Evolutionary conservation across 2,113 vertebrate genomes (phyloP), one percentile per base, ranked within the genome.

Genomic region (Bujurquina vittata): DNA sequence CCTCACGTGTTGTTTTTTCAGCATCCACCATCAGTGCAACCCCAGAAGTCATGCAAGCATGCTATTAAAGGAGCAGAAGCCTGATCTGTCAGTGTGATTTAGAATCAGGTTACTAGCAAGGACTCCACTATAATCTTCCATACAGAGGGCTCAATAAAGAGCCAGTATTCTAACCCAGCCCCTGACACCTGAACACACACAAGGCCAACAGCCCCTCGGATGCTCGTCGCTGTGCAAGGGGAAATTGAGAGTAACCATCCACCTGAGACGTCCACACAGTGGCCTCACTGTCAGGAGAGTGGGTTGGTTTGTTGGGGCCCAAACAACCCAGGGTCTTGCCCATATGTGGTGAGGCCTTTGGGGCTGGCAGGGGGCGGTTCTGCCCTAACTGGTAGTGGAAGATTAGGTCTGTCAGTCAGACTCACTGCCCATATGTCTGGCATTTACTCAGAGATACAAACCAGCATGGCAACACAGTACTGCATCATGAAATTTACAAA

Each of bases 121-220:
- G 79, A 60, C 82, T 65, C 33, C 10, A 29, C 86, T 83, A 74
- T 89, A 90, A 87, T 86, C 89, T 79, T 87, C 82, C 87, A 88
- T 31, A 86, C 59, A 76, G 89, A 76, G 69, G 80, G 46, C 72
- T 74, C 80, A 93, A 93, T 83, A 93, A 92, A 90, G 90, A 89
- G 77, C 61, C 74, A 92, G 73, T 92, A 87, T 93, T 92, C 80
- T 63, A 74, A 77, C 77, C 55, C 80, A 56, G 84, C 29, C 80
- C 40, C 84, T 87, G 75, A 85, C 94, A 93, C 91, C 90, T 91
- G 86, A 91, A 94, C 93, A 93, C 91, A 93, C 93, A 91, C 88
- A 20, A 49, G 67, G 61, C 90, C 85, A 14, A 59, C 23, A 58
- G 46, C 57, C 76, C 76, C 79, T 89, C 67, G 14, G 89, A 85